Percentiles rank a stretch among this genome's conserved stretches.
Conservation (phyloP, 2,797 vertebrate species). For the Thripadectes ignobilis region DNA sequence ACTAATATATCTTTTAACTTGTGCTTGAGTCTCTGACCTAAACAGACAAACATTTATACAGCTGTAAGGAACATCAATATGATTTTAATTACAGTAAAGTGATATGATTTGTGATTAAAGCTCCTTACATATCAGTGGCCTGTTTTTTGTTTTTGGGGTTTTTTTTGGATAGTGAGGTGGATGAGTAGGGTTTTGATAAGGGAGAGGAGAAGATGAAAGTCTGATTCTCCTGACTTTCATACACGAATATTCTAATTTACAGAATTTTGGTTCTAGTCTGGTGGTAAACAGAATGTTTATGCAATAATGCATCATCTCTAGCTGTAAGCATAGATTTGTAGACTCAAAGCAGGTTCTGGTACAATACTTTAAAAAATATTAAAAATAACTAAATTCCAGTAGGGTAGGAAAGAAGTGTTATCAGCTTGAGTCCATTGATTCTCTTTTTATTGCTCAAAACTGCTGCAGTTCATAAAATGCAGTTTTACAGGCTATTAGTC, state of each 20-base stretch:
- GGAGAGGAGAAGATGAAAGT: background rate
- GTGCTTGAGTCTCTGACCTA: background rate
- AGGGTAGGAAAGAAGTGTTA: background rate
- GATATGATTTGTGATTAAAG: background rate
- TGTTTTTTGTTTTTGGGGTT: background rate
- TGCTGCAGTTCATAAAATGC: conserved; percentile 55
- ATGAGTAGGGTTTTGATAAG: background rate
- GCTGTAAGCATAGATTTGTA: background rate
- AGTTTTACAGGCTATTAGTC: conserved; percentile 55
- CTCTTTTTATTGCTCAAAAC: conserved; percentile 28
- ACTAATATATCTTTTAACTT: background rate
- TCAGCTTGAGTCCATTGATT: background rate
- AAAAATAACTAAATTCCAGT: background rate
- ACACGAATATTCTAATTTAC: background rate
- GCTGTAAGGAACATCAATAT: background rate
- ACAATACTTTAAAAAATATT: background rate
- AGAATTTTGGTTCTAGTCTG: background rate
- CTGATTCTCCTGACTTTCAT: background rate
- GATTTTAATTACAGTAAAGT: background rate
- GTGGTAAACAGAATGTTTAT: background rate
- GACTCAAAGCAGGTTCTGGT: background rate
- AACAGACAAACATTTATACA: background rate
- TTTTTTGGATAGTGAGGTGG: background rate
- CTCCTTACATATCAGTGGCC: background rate
- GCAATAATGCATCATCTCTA: background rate